Conservation (phyloP, 2,888 invertebrate genomes). For the Xylophagus ater region DNA sequence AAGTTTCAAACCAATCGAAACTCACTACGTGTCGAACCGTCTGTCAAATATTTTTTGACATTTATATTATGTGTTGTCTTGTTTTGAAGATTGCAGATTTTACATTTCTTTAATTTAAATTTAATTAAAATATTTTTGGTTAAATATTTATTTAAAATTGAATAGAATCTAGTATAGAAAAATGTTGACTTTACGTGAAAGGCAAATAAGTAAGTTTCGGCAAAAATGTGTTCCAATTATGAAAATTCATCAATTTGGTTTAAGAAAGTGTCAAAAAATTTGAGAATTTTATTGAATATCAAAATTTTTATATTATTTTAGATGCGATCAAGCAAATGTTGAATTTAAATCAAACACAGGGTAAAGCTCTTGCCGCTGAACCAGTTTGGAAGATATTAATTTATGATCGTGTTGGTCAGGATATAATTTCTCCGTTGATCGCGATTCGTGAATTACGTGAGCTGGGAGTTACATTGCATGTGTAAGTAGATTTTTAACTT, state of each 20-base stretch:
- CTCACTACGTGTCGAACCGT: no score
- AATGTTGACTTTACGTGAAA: constrained; percentile 58
- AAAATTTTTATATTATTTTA: constrained; percentile 38
- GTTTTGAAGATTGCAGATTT: no score
- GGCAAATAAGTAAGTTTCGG: constrained; percentile 56
- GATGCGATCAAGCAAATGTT: constrained; percentile 92
- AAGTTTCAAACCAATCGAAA: no score
- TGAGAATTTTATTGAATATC: constrained; percentile 12
- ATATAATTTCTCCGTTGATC: constrained; percentile 93
- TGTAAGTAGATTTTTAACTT: constrained; percentile 61
- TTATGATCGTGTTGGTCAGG: constrained; percentile 93
- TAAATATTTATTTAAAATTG: no score
- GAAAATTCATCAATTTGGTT: no score
- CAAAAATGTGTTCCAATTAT: no score
- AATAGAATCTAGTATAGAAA: no score
- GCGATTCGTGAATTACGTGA: constrained; percentile 92
- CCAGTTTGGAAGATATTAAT: constrained; percentile 95
- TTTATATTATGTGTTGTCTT: no score
- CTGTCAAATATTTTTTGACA: no score
- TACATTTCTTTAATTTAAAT: no score
- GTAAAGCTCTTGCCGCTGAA: constrained; percentile 66
- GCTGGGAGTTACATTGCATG: constrained; percentile 92
- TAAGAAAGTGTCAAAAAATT: no score
- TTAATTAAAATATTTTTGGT: no score
- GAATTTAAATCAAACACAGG: constrained; percentile 74